Evolutionary conservation across 2,797 vertebrate genomes (phyloP).

Genomic region (Crenuchus spilurus): DNA sequence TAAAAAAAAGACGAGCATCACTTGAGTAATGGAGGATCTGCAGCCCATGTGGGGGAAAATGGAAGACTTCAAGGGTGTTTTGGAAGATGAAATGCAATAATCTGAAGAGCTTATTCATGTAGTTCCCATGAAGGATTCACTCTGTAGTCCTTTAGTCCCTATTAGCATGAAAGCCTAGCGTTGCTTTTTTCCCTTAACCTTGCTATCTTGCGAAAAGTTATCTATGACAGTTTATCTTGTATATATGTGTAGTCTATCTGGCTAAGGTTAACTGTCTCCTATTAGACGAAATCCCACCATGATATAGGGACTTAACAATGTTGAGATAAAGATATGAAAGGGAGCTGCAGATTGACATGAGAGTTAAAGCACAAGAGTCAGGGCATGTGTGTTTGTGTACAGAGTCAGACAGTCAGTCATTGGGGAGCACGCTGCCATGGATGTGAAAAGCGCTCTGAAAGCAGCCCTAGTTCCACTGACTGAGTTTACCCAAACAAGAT

Average conservation of each 20-base stretch:
- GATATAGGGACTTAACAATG: conserved; percentile 55
- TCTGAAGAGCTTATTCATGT: conserved; percentile 66
- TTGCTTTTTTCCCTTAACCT: conserved; percentile 36
- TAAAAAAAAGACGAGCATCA: conserved; percentile 64
- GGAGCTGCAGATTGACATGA: conserved; percentile 45
- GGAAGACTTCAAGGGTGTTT: conserved; percentile 65
- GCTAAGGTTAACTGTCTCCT: conserved; percentile 49
- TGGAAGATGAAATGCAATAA: conserved; percentile 69
- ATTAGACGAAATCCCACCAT: conserved; percentile 60
- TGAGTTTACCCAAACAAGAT: conserved; percentile 42
- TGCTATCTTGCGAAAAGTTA: conserved; percentile 16
- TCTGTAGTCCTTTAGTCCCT: conserved; percentile 55
- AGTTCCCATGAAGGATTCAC: conserved; percentile 57
- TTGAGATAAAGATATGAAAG: conserved; percentile 59
- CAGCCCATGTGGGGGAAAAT: conserved; percentile 41
- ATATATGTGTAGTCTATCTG: conserved; percentile 41
- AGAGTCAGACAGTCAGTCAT: conserved; percentile 38
- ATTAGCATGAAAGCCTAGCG: conserved; percentile 62
- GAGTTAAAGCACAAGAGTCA: no score
- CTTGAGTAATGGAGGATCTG: conserved; percentile 64
- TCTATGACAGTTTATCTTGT: conserved; percentile 50
- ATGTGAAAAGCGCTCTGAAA: conserved; percentile 9
- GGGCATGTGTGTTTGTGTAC: conserved; percentile 52
- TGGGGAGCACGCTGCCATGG: conserved; percentile 33
- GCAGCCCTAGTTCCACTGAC: conserved; percentile 35